A percentile compares a stretch with the other conserved stretches of the same genome.
Evolutionary conservation across 2,888 invertebrate genomes (phyloP).

Genomic region (Eudemis profundana): DNA sequence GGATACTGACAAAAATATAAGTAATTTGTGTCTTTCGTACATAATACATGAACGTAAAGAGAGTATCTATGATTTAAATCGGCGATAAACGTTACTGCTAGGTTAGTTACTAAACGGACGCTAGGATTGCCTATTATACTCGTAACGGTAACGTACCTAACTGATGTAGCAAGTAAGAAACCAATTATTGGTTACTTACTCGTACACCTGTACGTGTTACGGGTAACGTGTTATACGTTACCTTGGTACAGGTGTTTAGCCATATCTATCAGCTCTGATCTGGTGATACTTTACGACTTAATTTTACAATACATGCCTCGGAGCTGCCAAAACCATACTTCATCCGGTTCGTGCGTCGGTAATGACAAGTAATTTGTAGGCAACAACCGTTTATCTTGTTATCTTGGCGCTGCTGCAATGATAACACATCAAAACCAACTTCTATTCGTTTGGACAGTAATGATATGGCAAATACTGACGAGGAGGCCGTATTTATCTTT

Average conservation of each 20-base stretch:
- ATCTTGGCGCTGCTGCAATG: constrained; percentile 12
- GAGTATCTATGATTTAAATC: no score
- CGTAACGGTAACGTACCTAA: no score
- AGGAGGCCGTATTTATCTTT: background rate
- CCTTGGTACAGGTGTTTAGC: background rate
- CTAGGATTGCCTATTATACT: no score
- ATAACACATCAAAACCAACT: background rate
- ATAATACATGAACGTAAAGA: no score
- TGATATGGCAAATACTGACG: background rate
- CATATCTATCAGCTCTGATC: background rate
- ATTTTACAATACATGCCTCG: constrained; percentile 6
- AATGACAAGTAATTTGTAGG: constrained; percentile 9
- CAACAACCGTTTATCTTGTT: constrained; percentile 11
- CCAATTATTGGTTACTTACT: no score
- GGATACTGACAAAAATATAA: no score
- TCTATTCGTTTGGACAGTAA: background rate
- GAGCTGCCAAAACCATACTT: constrained; percentile 28
- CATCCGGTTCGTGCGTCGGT: background rate
- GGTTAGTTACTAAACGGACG: no score
- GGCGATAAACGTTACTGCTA: no score
- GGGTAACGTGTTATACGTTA: no score
- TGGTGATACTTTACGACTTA: constrained; percentile 9
- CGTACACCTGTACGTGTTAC: no score
- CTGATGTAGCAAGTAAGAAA: no score
- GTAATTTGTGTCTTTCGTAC: no score